Conservation (phyloP, 2,888 invertebrate species). For the Aporophyla lueneburgensis region DNA sequence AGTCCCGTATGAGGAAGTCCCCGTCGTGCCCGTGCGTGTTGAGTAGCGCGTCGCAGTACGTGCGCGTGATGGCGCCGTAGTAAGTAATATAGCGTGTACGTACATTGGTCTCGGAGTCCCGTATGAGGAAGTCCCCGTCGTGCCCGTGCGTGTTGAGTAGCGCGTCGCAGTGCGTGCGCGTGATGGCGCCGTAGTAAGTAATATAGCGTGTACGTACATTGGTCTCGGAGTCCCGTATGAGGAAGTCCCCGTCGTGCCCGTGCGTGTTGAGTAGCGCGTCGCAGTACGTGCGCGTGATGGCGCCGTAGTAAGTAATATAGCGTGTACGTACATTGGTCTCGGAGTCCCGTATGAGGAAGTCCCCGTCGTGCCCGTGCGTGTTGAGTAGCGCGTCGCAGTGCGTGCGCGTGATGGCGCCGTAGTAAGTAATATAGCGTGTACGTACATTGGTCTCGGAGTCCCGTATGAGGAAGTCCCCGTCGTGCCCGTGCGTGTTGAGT, state of each 20-base stretch:
- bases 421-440: conserved; percentile 93
- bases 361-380: conserved; percentile 98
- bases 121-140: too few relatives aligned
- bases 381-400: conserved; percentile 99
- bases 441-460: conserved; percentile 99
- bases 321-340: conserved; percentile 96
- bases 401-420: conserved; percentile 98
- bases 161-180: too few relatives aligned
- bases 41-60: conserved; percentile 98
- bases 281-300: conserved; percentile 98
- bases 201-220: conserved; percentile 94
- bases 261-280: conserved; percentile 98
- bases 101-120: too few relatives aligned
- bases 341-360: conserved; percentile 99
- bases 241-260: conserved; percentile 99
- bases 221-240: conserved; percentile 99
- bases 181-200: too few relatives aligned
- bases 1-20: conserved; percentile 99
- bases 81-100: too few relatives aligned
- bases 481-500: conserved; percentile 98
- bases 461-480: conserved; percentile 99
- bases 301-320: conserved; percentile 99
- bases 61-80: conserved; percentile 98
- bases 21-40: conserved; percentile 99
- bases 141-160: too few relatives aligned